A percentile compares a stretch with the other conserved stretches of the same genome.
These are phyloP conservation scores for Psittacula cyanocephala DNA, from an alignment of 2,113 vertebrate genomes.

Conservation along the genomic window DNA sequence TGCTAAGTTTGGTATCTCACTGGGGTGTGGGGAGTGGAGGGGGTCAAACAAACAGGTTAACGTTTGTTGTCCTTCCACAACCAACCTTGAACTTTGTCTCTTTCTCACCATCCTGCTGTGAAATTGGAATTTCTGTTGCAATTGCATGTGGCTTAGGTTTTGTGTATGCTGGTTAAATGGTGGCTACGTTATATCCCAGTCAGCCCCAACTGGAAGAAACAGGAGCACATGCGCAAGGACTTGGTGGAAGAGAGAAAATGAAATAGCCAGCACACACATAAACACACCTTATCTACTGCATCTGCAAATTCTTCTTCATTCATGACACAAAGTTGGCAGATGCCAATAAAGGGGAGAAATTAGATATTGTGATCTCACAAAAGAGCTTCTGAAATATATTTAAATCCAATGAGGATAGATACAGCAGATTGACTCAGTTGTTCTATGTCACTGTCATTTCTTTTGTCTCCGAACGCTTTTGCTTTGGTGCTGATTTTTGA, in stretches of 20 bases:
- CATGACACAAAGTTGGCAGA: not conserved
- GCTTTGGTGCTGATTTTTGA: not conserved
- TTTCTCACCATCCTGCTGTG: constrained; percentile 7
- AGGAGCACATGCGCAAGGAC: not conserved
- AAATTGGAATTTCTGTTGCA: constrained; percentile 29
- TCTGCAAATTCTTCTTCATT: not conserved
- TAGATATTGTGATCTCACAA: not conserved
- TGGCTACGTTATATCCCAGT: not conserved
- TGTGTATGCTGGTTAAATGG: not conserved
- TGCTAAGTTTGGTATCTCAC: not conserved
- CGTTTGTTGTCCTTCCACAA: not conserved
- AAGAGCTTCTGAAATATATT: not conserved
- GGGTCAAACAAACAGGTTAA: constrained; percentile 25
- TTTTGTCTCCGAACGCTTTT: not conserved
- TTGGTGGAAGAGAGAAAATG: not conserved
- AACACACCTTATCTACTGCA: not conserved
- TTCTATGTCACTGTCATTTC: not conserved
- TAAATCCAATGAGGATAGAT: not conserved
- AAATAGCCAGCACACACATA: not conserved
- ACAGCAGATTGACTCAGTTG: not conserved
- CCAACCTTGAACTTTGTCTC: constrained; percentile 36
- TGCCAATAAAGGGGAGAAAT: not conserved
- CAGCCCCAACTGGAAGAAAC: not conserved
- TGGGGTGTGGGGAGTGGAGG: not conserved
- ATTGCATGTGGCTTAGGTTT: constrained; percentile 13